Conservation (phyloP, 2,888 invertebrate species). For the Keiferia lycopersicella region DNA sequence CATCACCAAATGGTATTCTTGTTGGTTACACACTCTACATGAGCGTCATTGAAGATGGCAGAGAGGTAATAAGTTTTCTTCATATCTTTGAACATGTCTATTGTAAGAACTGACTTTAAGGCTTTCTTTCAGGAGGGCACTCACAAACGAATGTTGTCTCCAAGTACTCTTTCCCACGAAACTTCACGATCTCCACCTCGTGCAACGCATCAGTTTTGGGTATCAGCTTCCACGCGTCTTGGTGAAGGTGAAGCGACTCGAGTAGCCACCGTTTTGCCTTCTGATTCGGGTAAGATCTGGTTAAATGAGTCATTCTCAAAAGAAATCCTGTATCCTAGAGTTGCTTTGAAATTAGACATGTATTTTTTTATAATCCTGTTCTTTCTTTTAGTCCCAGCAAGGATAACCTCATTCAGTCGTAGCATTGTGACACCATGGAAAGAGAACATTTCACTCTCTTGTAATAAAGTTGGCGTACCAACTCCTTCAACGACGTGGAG, state of each 20-base stretch:
- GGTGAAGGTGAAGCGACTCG: slow-evolving; percentile 92
- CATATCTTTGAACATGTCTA: background rate
- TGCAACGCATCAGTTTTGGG: slow-evolving; percentile 88
- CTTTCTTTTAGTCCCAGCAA: slow-evolving; percentile 94
- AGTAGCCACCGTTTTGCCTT: slow-evolving; percentile 88
- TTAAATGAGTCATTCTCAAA: too few relatives aligned
- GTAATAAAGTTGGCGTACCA: slow-evolving; percentile 92
- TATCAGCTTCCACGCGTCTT: slow-evolving; percentile 88
- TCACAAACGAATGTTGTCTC: slow-evolving; percentile 87
- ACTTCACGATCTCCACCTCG: slow-evolving; percentile 86
- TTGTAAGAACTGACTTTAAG: slow-evolving; percentile 11
- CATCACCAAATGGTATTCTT: slow-evolving; percentile 90
- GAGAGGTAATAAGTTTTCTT: slow-evolving; percentile 73
- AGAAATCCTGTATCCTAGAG: too few relatives aligned
- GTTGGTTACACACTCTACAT: slow-evolving; percentile 92
- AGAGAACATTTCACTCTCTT: slow-evolving; percentile 90
- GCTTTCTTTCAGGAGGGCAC: slow-evolving; percentile 83
- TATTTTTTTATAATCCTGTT: background rate
- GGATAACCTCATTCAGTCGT: slow-evolving; percentile 93
- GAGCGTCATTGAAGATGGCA: slow-evolving; percentile 89
- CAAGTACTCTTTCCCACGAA: slow-evolving; percentile 86
- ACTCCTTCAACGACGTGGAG: slow-evolving; percentile 89
- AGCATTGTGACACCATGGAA: slow-evolving; percentile 92
- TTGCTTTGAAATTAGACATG: too few relatives aligned
- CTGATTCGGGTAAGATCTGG: slow-evolving; percentile 80